Evolutionary conservation across 2,113 vertebrate genomes (phyloP).

Genomic region (Holacanthus passer): DNA sequence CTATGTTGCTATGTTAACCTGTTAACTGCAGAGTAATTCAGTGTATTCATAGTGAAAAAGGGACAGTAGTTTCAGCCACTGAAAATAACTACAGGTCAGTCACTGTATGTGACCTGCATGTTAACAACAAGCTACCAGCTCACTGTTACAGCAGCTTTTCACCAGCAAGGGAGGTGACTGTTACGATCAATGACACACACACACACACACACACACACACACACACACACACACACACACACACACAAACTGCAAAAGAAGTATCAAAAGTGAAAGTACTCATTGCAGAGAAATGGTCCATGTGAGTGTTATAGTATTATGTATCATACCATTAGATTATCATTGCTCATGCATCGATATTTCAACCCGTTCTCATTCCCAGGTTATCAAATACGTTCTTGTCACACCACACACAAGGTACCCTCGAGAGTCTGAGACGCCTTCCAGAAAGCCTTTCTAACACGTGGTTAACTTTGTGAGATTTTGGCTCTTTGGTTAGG

Average conservation of each 20-base stretch:
- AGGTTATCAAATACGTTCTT: too few species aligned
- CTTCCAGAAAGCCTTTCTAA: too few species aligned
- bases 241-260: background rate
- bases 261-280: background rate
- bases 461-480: too few species aligned
- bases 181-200: constrained; percentile 10
- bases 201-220: background rate
- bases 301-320: too few species aligned
- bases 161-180: background rate
- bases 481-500: too few species aligned
- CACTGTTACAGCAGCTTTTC: background rate
- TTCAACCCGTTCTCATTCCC: too few species aligned
- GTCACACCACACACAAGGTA: too few species aligned
- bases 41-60: too few species aligned
- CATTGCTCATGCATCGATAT: background rate
- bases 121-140: background rate
- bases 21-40: background rate
- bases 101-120: constrained; percentile 4
- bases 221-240: background rate
- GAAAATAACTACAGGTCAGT: background rate
- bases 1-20: background rate
- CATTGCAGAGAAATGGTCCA: too few species aligned
- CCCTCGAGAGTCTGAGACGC: too few species aligned
- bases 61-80: background rate
- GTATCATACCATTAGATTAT: background rate